Percentiles rank a stretch among this genome's conserved stretches.
Conservation (phyloP, 1,140 invertebrate species). For the Phocides pigmalion region DNA sequence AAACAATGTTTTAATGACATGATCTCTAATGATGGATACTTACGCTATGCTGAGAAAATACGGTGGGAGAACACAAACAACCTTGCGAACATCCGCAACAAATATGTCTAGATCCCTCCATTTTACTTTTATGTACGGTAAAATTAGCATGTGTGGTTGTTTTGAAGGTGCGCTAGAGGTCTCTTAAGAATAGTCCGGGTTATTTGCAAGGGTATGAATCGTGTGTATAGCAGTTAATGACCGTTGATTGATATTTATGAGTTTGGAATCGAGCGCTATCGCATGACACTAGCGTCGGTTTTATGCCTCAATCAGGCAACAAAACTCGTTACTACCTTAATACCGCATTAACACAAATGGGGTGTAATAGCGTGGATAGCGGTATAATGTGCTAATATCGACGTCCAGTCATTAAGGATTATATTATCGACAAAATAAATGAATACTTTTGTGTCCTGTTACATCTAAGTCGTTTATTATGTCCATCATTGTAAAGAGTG, state of each 20-base stretch:
- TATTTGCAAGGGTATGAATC: conserved; percentile 45
- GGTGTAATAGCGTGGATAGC: neutral
- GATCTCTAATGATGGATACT: conserved; percentile 27
- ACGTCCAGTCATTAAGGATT: neutral
- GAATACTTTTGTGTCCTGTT: neutral
- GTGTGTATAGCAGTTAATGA: conserved; percentile 51
- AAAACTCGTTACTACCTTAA: conserved; percentile 28
- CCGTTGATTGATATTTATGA: conserved; percentile 65
- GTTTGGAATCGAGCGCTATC: conserved; percentile 54
- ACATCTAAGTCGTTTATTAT: neutral
- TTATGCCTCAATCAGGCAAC: conserved; percentile 47
- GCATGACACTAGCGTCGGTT: conserved; percentile 44
- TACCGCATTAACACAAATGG: neutral
- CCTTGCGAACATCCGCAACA: conserved; percentile 3
- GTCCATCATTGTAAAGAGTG: neutral
- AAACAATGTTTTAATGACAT: conserved; percentile 38
- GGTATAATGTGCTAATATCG: neutral
- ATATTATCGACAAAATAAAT: conserved; percentile 9
- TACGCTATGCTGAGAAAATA: conserved; percentile 6
- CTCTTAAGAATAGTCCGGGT: conserved; percentile 35
- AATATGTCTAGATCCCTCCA: conserved; percentile 9
- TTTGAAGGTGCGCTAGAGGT: conserved; percentile 20
- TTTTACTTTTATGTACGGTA: neutral
- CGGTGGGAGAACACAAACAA: conserved; percentile 10
- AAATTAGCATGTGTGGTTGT: neutral